Evolutionary conservation across 37 sponge, comb jelly and placozoan genomes (phyloP), one percentile per base, ranked within the genome.

Genomic region (Agelas oroides): DNA sequence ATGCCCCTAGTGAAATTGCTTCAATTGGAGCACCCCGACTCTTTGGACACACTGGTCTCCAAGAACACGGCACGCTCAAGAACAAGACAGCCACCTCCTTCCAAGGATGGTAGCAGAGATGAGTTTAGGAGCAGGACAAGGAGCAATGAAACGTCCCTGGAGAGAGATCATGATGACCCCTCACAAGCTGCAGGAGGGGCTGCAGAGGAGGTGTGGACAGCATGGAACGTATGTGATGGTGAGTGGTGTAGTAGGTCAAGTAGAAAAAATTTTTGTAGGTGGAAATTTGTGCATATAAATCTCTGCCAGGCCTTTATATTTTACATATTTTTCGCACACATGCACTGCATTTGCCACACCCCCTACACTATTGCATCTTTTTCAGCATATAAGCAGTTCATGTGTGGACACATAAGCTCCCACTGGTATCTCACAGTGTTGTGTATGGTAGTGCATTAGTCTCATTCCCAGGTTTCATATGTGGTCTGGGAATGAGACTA

Each of bases 161-260:
- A 27, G 28, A 62, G 64, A 62, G 64, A 28, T 28, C 27, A 62
- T 24, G 64, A 62, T 11, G 24, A 27, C 8, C 46, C 46, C 46
- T 46, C 46, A 46, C 46, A 3, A 8, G 3, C 46, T 46, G 46
- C 46, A 46, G 46, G 46, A 46, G 46, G 46, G 16, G 64, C 52
- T 32, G 73, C 41, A 27, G 70, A 67, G 24, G 36, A 71, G 28
- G 33, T 31, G 56, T 93, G 94, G 94, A 93, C 98, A 31, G 94
- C 98, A 31, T 97, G 98, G 98, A 86, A 93, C 54, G 85, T 97
- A 11, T 97, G 98, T 87, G 93, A 90, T 74, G 94, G 96, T 95
- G 23, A 30, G 83, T 70, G 30, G 1, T 73, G 8, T 38, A 0
- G 34, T 71, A 14, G 23, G 20, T 21, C 21, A 18, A 15, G 55